Base-by-base conservation (phyloP, 2,888 invertebrate genomes). In the Troides oblongomaculatus region DNA sequence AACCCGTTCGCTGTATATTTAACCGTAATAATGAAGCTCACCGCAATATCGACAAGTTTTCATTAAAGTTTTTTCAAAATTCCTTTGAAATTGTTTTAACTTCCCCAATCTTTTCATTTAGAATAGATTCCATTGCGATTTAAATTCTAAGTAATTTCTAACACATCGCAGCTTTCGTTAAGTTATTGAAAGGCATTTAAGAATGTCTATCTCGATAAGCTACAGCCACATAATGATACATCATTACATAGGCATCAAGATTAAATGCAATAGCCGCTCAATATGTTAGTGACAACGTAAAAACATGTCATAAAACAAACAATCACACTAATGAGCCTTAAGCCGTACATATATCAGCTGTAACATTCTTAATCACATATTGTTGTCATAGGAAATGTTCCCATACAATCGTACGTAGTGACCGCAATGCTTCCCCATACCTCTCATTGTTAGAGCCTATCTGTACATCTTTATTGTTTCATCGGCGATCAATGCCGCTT, bases 401-500 rank as follows among this genome's bases (percentile, higher is more conserved):
- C 66, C 70, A 70, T 39, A 65, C 56, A 66, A 66, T 62, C 57
- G 57, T 60, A 46, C n/a, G 23, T 50, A 30, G 58, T 23, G 18
- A 36, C 66, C 43, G 50, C 62, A 65, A 36, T 46, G 60, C 68
- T 69, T 69, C 62, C 64, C 64, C 46, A 66, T 66, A 62, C 59
- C 56, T 53, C 66, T 56, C 70, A 70, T 70, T 66, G 70, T 70
- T 53, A 63, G 46, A 46, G 57, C 21, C 66, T 62, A 69, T 71
- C 70, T n/a, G 60, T 62, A 66, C 62, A 69, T 69, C 66, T 71
- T 53, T 60, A 68, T 43, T 67, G 71, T 68, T 67, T 67, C 67
- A 64, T 61, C 75, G 81, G 81, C 84, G 81, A 85, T 82, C 81
- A 79, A 79, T 76, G 72, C 68, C 73, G 72, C 70, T 75, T 70